Evolutionary conservation across 2,113 vertebrate genomes (phyloP), one percentile per base, ranked within the genome.

Genomic region (Bucco capensis): DNA sequence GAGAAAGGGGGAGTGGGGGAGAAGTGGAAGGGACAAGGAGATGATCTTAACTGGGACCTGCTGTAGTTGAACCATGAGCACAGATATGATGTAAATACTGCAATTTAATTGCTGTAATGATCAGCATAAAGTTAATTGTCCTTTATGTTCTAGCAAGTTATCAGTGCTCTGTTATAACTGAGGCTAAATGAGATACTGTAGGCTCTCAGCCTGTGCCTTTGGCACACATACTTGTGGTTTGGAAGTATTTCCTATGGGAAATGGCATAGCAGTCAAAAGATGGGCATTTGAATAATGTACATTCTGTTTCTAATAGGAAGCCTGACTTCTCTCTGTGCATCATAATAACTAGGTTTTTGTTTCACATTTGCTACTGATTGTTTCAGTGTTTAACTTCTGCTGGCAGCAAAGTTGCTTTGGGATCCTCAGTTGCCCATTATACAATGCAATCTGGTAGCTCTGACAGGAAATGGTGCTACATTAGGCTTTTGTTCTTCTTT

Each of bases 31-130:
- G 40, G 40, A 15, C 15, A 42, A 42, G 69, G 46, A 58, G 64
- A 83, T 83, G 19, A 38, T 72, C 57, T 94, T 96, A 95, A 87
- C 14, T 95, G 89, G 69, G 54, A 64, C 62, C 73, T 85, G 88
- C 70, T 97, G 80, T 86, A 54, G 58, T 30, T 90, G 33, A 94
- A 87, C 61, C 28, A 10, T 35, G 60, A 38, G 27, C 53, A 72
- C 75, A 96, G 77, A 86, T 96, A 83, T 85, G 70, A 70, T 40
- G 58, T 86, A 88, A 89, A 72, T 67, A 19, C 62, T 56, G 33
- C 82, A 93, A 77, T 51, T 96, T 96, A 95, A 96, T 94, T 96
- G 93, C 91, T 96, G 84, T 85, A 93, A 94, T 95, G 85, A 96
- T 97, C 86, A 78, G 64, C 4, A 31, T 84, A 76, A 92, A 92